A percentile compares a stretch with the other conserved stretches of the same genome.
Conservation (phyloP, 2,797 vertebrate species). For the Platalea minor region DNA sequence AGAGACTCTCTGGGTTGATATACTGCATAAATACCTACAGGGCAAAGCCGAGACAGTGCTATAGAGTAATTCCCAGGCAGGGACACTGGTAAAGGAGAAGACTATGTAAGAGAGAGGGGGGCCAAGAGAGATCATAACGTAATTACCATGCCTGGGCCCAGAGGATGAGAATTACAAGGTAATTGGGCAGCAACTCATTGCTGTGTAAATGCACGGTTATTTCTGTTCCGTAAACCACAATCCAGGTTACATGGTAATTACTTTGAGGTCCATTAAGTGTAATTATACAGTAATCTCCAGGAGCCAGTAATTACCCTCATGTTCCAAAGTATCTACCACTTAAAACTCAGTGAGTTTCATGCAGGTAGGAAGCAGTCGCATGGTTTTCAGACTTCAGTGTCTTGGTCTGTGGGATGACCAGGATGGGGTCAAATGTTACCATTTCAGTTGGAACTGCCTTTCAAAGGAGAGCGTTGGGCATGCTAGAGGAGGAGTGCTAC, state of each 20-base stretch:
- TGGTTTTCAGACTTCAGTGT: not conserved
- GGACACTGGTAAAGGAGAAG: not conserved
- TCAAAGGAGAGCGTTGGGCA: not conserved
- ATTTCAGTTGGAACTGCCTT: not conserved
- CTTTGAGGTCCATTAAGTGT: constrained; percentile 68
- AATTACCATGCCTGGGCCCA: not conserved
- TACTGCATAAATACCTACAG: not conserved
- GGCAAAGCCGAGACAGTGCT: not conserved
- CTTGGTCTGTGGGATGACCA: not conserved
- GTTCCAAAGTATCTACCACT: constrained; percentile 60
- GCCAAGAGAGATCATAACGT: not conserved
- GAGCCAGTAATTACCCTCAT: constrained; percentile 62
- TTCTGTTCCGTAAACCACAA: constrained; percentile 60
- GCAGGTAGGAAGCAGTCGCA: constrained; percentile 57
- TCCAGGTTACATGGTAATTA: constrained; percentile 60
- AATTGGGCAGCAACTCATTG: constrained; percentile 46
- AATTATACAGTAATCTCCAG: constrained; percentile 63
- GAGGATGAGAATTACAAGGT: constrained; percentile 27
- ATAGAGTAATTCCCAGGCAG: not conserved
- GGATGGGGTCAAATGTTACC: not conserved
- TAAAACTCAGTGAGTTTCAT: constrained; percentile 8
- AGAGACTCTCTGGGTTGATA: not conserved
- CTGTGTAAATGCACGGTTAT: constrained; percentile 59
- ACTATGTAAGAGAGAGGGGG: not conserved
- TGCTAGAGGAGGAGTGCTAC: not conserved